Base-by-base conservation (phyloP, 2,797 vertebrate genomes). In the Pelochelys cantorii region DNA sequence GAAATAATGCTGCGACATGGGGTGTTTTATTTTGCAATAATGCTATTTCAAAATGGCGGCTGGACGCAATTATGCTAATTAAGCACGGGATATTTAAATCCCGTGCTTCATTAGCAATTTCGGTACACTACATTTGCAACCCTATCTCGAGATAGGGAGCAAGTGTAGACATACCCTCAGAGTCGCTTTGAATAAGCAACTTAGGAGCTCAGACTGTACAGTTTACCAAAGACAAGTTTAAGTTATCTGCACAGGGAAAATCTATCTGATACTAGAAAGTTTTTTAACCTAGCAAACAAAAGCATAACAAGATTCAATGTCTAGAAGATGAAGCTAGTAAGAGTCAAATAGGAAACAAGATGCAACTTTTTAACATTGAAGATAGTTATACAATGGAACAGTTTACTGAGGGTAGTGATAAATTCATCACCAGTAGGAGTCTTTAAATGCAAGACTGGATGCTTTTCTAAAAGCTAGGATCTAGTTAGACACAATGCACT, bases 401-500 rank as follows among this genome's bases (percentile, higher is more conserved):
- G 89, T 90, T 93, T 96, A 84, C 87, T 65, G 53, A 90, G 79
- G 75, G 89, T 95, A 95, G 81, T 3, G 8, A 77, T 91, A 48
- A 81, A 59, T 93, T 90, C 93, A 80, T 95, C 90, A 84, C 86
- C 3, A 0, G 79, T 96, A 93, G 83, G 88, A 93, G 77, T 93
- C 79, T 87, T 92, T 82, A 89, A 1, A 1, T 95, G 82, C 57
- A 90, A 0, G 52, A 62, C 89, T 79, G 0, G 15, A 83, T 91
- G 92, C 87, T 15, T 94, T 77, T 90, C 85, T 95, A 29, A 93
- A 95, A 17, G 83, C 94, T 0, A 0, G 82, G 90, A 84, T 95
- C 80, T 95, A 81, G 60, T 83, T 92, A 96, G 92, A 93, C 90
- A 95, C 93, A 95, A 95, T 84, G 60, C 75, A 48, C 59, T 81